Base-by-base conservation (phyloP, 2,888 invertebrate genomes). In the Rapana venosa region DNA sequence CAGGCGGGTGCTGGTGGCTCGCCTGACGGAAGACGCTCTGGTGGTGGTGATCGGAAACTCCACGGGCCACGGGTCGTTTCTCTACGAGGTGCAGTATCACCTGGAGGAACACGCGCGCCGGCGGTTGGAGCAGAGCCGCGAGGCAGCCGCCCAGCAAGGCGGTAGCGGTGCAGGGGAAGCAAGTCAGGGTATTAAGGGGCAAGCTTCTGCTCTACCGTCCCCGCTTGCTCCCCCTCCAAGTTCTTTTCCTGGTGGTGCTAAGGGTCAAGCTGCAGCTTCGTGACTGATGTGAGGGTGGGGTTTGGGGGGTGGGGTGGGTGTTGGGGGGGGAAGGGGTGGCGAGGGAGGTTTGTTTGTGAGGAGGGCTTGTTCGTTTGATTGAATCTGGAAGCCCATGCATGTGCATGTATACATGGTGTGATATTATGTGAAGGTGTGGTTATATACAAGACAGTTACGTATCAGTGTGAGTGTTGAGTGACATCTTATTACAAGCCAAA, bases 51-150 rank as follows among this genome's bases (percentile, higher is more conserved):
- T 92, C 22, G 92, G 92, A 17, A 30, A 61, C 13, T 89, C 92
- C 2, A 70, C 56, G 56, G 91, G 90, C 0, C 89, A 91, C 66
- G 90, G 92, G 26, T 91, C 91, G 11, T 92, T 91, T 70, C 88
- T 91, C 2, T 90, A 90, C 61, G 92, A 92, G 85, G 58, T 92
- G 86, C 90, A 91, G 87, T 66, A 90, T 35, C 88, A 90, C 66
- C 66, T 92, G 70, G 30, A n/a, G 84, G 88, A 88, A 2, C 90
- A 89, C 47, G 77, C 86, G 5, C 88, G 88, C 36, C 88, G 89
- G 11, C 77, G 81, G 32, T 32, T 90, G 74, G 61, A 47, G 47
- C 47, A 47, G 8, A 47, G 47, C 47, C 47, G 47, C 47, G 47
- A 47, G 47, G 47, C 47, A 22, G 30, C 74, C 11, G 13, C 66